Percentiles rank a stretch among this genome's conserved stretches.
These are phyloP conservation scores for Nothoprocta pentlandii DNA, from an alignment of 2,113 vertebrate species.

Conservation along the genomic window DNA sequence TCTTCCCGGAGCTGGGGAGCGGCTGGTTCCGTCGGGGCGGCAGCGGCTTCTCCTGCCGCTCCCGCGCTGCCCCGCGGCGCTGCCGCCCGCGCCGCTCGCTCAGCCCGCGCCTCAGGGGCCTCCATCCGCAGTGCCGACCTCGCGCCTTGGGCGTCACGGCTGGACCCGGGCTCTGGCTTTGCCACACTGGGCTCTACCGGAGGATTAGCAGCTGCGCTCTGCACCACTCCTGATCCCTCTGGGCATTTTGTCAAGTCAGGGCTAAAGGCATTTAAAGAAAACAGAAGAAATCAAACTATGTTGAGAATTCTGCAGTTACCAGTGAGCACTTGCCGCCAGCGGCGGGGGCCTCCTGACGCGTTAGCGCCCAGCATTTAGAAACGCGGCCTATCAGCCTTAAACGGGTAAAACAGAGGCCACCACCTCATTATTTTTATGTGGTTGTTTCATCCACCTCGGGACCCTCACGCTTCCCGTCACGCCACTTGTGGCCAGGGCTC, in stretches of 20 bases:
- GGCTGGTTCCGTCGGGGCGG: not conserved
- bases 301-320: slow-evolving; percentile 69
- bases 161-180: slow-evolving; percentile 45
- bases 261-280: slow-evolving; percentile 79
- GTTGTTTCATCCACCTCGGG: not conserved
- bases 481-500: not conserved
- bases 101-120: not conserved
- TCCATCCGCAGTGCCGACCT: not conserved
- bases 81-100: slow-evolving; percentile 8
- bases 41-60: not conserved
- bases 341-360: slow-evolving; percentile 35
- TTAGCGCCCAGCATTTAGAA: slow-evolving; percentile 36
- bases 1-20: not conserved
- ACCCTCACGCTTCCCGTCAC: not conserved
- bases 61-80: not conserved
- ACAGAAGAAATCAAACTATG: slow-evolving; percentile 78
- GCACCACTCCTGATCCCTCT: slow-evolving; percentile 74
- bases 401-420: not conserved
- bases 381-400: slow-evolving; percentile 9
- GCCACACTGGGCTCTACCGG: slow-evolving; percentile 70
- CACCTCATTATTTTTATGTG: not conserved
- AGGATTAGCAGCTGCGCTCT: slow-evolving; percentile 63
- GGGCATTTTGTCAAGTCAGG: slow-evolving; percentile 73
- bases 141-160: not conserved
- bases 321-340: slow-evolving; percentile 33